Percentiles rank a stretch among this genome's conserved stretches.
These are phyloP conservation scores for Leptodactylus fuscus DNA, from an alignment of 2,113 vertebrate genomes.

Conservation along the genomic window DNA sequence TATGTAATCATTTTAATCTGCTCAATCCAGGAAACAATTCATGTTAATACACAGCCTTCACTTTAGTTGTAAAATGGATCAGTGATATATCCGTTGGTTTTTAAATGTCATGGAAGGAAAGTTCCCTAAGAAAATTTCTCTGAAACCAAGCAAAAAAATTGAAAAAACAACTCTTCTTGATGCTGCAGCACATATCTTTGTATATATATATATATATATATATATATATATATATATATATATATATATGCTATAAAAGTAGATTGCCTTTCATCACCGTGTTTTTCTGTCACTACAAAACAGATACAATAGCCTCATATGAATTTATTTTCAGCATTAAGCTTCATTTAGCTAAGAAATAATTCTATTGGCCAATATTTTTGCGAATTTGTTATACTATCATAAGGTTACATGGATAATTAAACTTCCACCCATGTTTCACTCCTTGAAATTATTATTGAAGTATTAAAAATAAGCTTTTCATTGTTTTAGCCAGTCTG, in stretches of 20 bases:
- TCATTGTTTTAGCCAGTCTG: slow-evolving; percentile 48
- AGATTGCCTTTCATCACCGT: background rate
- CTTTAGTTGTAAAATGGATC: too few relatives aligned
- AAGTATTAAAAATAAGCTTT: slow-evolving; percentile 40
- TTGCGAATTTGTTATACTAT: slow-evolving; percentile 5
- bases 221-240: background rate
- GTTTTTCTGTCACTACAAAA: background rate
- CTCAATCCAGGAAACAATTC: background rate
- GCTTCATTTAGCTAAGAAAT: slow-evolving; percentile 10
- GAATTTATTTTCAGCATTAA: slow-evolving; percentile 1
- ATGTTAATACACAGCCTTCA: too few relatives aligned
- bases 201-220: too few relatives aligned
- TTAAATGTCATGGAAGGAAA: too few relatives aligned
- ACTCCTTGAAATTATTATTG: slow-evolving; percentile 28
- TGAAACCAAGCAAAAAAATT: too few relatives aligned
- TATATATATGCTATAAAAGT: background rate
- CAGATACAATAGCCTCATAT: background rate
- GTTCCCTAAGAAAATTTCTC: too few relatives aligned
- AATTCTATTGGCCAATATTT: slow-evolving; percentile 19
- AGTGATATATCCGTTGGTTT: too few relatives aligned
- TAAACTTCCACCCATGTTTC: slow-evolving; percentile 24
- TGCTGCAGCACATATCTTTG: too few relatives aligned
- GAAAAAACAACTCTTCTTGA: too few relatives aligned
- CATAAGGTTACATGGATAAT: slow-evolving; percentile 46
- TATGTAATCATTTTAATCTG: too few relatives aligned